Base-by-base conservation (phyloP, 1,140 invertebrate species). In the Drosophila lini region DNA sequence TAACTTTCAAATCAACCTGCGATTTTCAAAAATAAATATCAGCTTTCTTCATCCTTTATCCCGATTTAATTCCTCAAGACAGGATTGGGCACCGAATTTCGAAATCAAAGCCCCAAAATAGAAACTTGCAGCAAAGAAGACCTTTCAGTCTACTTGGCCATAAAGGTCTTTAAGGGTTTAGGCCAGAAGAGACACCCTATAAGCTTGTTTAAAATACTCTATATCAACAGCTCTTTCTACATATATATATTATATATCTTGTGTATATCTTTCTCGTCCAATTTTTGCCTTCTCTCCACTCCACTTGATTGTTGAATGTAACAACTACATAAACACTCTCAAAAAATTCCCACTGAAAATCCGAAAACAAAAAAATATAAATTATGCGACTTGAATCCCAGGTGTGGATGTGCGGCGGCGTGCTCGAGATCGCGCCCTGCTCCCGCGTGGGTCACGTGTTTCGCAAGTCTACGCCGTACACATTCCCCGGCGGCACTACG, bases 391-490 rank as follows among this genome's bases (percentile, higher is more conserved):
- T 32, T 59, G 31, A 52, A 50, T 48, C 53, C 58, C 84, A 98
- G 97, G 97, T 98, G 92, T 99, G 98, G 98, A 98, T 98, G 97
- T 99, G 98, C 94, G 98, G 98, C 85, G 97, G 97, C 79, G 94
- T 94, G 65, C 94, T 98, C 93, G 97, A 98, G 94, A 98, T 98
- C 83, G 95, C 96, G 78, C 97, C 97, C 81, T 98, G 97, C 93
- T 97, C 97, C 78, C 96, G 97, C 93, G 97, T 98, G 80, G 97
- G 97, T 80, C 98, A 99, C 94, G 98, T 99, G 80, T 99, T 99
- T 95, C 96, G 98, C 91, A 99, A 99, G 94, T 98, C 98, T 82
- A 99, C 98, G 81, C 99, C 99, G 44, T 99, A 99, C 93, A 98
- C 98, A 80, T 99, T 99, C 94, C 99, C 99, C 65, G 98, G 98